Evolutionary conservation across 2,797 vertebrate genomes (phyloP).

Genomic region (Pitangus sulphuratus): DNA sequence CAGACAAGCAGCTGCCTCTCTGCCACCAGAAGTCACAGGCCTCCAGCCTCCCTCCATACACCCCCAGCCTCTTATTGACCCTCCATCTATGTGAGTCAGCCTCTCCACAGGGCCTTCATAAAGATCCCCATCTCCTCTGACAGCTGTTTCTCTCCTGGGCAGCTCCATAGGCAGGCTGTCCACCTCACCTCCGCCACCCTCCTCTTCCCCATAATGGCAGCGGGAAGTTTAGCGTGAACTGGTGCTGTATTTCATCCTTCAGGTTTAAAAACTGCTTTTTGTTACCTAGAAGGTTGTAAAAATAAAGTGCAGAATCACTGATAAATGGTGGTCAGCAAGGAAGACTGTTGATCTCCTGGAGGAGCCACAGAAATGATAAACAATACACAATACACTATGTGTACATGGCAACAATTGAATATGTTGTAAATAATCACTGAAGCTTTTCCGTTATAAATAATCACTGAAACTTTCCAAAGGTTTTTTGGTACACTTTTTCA

Average conservation of each 20-base stretch:
- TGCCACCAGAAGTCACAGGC: not conserved
- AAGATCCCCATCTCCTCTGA: too few relatives aligned
- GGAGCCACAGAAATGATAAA: not conserved
- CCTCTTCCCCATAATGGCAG: not conserved
- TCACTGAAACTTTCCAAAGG: not conserved
- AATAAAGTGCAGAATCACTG: not conserved
- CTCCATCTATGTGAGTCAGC: rapidly evolving
- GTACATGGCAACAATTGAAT: not conserved
- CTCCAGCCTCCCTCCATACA: not conserved
- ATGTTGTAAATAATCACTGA: not conserved
- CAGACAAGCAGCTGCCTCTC: not conserved
- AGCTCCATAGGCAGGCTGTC: not conserved
- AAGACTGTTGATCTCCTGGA: not conserved
- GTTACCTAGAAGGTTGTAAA: not conserved
- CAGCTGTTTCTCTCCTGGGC: not conserved
- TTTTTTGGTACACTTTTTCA: not conserved
- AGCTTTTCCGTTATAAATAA: not conserved
- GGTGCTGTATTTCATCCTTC: not conserved
- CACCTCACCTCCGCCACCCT: not conserved
- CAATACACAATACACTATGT: not conserved
- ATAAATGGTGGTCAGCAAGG: not conserved
- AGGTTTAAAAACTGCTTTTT: not conserved
- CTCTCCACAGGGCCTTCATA: not conserved
- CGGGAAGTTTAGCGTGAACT: not conserved
- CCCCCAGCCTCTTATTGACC: too few relatives aligned